Evolutionary conservation across 2,888 invertebrate species (phyloP).

Genomic region (Folsomia candida): DNA sequence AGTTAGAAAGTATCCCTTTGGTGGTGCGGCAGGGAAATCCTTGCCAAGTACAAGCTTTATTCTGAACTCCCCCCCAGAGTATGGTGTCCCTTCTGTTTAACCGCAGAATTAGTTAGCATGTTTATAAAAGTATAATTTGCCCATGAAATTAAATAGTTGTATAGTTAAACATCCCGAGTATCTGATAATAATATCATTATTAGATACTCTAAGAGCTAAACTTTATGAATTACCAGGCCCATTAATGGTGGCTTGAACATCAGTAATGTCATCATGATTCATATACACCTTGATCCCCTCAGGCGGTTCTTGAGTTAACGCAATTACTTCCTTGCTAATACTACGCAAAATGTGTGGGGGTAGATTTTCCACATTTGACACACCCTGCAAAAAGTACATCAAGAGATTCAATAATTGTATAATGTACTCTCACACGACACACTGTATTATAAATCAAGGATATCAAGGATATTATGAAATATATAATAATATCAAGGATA

Average conservation of each 20-base stretch:
- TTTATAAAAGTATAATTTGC: conserved; percentile 17
- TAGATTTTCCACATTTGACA: conserved; percentile 91
- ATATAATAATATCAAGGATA: too few relatives aligned
- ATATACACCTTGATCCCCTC: conserved; percentile 86
- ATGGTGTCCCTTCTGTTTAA: conserved; percentile 79
- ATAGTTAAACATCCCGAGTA: too few relatives aligned
- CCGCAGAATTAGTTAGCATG: not conserved
- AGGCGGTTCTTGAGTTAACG: conserved; percentile 75
- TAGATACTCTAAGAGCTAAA: too few relatives aligned
- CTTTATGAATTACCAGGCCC: conserved; percentile 67
- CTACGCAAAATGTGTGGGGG: conserved; percentile 87
- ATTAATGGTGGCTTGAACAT: conserved; percentile 86
- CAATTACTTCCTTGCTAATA: conserved; percentile 83
- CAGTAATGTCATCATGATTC: conserved; percentile 89
- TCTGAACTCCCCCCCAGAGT: conserved; percentile 81
- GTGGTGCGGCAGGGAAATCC: conserved; percentile 87
- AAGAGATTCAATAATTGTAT: not conserved
- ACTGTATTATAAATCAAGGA: not conserved
- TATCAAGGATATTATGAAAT: not conserved
- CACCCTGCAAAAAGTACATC: conserved; percentile 56
- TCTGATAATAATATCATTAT: too few relatives aligned
- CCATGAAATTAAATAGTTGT: not conserved
- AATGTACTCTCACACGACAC: too few relatives aligned
- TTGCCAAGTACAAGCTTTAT: conserved; percentile 86
- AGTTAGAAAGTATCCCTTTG: conserved; percentile 86